Evolutionary conservation across 2,113 vertebrate species (phyloP).

Genomic region (Elephantulus edwardii): DNA sequence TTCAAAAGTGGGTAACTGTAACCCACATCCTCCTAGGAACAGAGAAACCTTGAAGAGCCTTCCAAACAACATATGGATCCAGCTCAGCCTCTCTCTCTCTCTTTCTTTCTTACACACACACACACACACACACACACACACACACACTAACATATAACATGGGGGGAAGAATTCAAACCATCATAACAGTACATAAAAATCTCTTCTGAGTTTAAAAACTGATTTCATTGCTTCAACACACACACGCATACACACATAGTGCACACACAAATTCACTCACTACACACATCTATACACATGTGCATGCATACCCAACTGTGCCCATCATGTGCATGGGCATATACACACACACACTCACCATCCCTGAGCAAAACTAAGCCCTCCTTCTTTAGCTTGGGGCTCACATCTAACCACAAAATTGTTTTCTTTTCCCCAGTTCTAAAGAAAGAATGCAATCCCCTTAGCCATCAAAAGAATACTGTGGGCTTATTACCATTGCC

Average conservation of each 20-base stretch:
- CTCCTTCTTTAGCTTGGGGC: background rate
- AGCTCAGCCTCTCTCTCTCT: background rate
- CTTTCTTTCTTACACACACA: background rate
- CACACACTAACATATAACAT: too few species aligned
- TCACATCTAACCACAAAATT: background rate
- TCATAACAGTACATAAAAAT: too few species aligned
- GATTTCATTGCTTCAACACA: too few species aligned
- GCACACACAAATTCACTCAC: too few species aligned
- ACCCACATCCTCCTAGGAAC: conserved; percentile 15
- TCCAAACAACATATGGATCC: background rate
- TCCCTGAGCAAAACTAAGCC: background rate
- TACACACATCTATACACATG: too few species aligned
- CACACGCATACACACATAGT: too few species aligned
- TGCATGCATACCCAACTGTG: too few species aligned
- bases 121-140: background rate
- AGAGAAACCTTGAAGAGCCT: conserved; percentile 44
- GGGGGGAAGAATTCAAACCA: too few species aligned
- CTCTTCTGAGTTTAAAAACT: too few species aligned
- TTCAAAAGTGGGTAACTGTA: conserved; percentile 55
- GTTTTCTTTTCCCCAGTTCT: background rate
- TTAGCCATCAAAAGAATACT: background rate
- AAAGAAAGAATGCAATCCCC: background rate
- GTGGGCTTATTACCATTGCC: conserved; percentile 31
- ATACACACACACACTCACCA: background rate
- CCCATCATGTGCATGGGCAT: too few species aligned